Percentiles rank a stretch among this genome's conserved stretches.
These are phyloP conservation scores for Acrobasis repandana DNA, from an alignment of 2,888 invertebrate species.

Conservation along the genomic window DNA sequence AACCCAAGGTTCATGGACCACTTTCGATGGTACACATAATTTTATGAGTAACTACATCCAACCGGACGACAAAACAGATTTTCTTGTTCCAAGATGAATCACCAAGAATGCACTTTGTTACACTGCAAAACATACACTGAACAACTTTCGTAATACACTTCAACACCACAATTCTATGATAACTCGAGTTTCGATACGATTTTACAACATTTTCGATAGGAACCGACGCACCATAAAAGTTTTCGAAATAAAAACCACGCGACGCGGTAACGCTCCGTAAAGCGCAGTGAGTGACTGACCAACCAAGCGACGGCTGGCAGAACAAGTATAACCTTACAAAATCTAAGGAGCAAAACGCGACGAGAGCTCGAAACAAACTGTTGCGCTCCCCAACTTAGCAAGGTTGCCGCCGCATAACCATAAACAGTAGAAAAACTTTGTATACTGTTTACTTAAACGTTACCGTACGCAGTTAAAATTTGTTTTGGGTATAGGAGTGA, in stretches of 20 bases:
- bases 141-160: conserved; percentile 51
- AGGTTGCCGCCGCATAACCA: conserved; percentile 56
- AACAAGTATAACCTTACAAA: conserved; percentile 70
- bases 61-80: conserved; percentile 63
- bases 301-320: conserved; percentile 42
- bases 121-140: conserved; percentile 54
- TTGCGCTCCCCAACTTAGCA: conserved; percentile 62
- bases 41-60: conserved; percentile 56
- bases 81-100: conserved; percentile 79
- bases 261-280: conserved; percentile 52
- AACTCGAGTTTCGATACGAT: conserved; percentile 53
- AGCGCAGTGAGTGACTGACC: conserved; percentile 58
- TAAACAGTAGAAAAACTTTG: conserved; percentile 67
- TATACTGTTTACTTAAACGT: conserved; percentile 43
- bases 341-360: conserved; percentile 56
- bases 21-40: conserved; percentile 61
- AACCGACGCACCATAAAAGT: conserved; percentile 67
- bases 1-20: conserved; percentile 54
- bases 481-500: conserved; percentile 58
- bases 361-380: conserved; percentile 51
- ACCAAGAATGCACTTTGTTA: conserved; percentile 72
- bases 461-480: conserved; percentile 53
- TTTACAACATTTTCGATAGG: conserved; percentile 52
- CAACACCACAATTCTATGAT: conserved; percentile 50
- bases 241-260: conserved; percentile 51